These are phyloP conservation scores for Myrmecobius fasciatus DNA, from an alignment of 2,113 vertebrate genomes.

Conservation along the genomic window DNA sequence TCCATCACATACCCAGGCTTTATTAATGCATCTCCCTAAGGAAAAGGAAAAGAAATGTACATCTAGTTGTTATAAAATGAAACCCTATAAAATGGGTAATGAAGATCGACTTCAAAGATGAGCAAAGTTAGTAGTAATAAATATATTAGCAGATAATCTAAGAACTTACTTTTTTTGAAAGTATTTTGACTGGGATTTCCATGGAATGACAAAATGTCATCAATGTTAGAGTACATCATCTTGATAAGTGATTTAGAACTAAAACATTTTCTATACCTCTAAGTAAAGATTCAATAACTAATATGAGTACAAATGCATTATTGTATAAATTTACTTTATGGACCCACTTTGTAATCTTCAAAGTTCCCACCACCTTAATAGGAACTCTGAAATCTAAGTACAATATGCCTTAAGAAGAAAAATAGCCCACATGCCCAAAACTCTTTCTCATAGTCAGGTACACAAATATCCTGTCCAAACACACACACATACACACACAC, in stretches of 20 bases:
- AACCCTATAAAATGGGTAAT: background rate
- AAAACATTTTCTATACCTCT: slow-evolving; percentile 2
- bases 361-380: background rate
- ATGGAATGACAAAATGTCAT: background rate
- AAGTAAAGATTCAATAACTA: background rate
- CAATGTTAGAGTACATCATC: background rate
- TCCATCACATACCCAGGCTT: slow-evolving; percentile 98
- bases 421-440: background rate
- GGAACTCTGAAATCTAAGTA: background rate
- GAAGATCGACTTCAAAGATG: background rate
- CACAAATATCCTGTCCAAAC: background rate
- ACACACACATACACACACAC: too few relatives aligned
- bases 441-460: background rate
- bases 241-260: slow-evolving; percentile 24
- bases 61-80: slow-evolving; percentile 41
- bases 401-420: background rate
- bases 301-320: background rate
- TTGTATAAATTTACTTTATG: background rate
- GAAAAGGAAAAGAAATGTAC: slow-evolving; percentile 79
- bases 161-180: slow-evolving; percentile 42
- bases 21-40: slow-evolving; percentile 98
- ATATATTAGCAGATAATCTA: slow-evolving; percentile 15
- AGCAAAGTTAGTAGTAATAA: slow-evolving; percentile 27
- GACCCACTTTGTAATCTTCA: background rate
- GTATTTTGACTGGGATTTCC: background rate